Percentiles rank a stretch among this genome's conserved stretches.
Evolutionary conservation across 1,140 invertebrate species (phyloP).

Genomic region (Leptoteleia sp.): DNA sequence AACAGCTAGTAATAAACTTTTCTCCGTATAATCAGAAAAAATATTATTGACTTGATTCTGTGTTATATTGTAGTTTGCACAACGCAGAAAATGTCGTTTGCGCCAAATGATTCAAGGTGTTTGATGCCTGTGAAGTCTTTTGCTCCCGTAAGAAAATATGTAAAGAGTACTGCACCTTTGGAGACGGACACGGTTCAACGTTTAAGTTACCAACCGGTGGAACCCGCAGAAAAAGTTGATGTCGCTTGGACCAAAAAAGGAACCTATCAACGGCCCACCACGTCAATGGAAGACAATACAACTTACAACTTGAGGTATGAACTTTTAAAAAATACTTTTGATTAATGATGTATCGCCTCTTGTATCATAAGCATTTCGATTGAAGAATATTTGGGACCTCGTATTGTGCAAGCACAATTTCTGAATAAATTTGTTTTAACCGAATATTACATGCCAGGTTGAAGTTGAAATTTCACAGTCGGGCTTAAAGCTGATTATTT

Average conservation of each 20-base stretch:
- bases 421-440: not conserved
- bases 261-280: conserved; percentile 66
- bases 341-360: conserved; percentile 25
- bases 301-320: conserved; percentile 75
- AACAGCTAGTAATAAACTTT: too few relatives aligned
- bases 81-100: conserved; percentile 75
- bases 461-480: not conserved
- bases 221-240: conserved; percentile 41
- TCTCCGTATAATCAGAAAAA: too few relatives aligned
- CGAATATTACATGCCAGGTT: conserved; percentile 1
- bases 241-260: conserved; percentile 66
- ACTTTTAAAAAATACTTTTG: conserved; percentile 25
- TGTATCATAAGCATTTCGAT: conserved; percentile 7
- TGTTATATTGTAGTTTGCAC: conserved; percentile 74
- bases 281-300: conserved; percentile 73
- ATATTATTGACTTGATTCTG: too few relatives aligned
- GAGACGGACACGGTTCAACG: conserved; percentile 79
- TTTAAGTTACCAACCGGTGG: conserved; percentile 75
- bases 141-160: conserved; percentile 72
- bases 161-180: conserved; percentile 81
- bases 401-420: conserved; percentile 1
- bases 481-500: not conserved
- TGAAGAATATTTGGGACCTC: conserved; percentile 2
- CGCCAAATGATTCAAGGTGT: conserved; percentile 65
- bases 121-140: conserved; percentile 68